Base-by-base conservation (phyloP, 2,888 invertebrate genomes). In the Tortrix viridana region DNA sequence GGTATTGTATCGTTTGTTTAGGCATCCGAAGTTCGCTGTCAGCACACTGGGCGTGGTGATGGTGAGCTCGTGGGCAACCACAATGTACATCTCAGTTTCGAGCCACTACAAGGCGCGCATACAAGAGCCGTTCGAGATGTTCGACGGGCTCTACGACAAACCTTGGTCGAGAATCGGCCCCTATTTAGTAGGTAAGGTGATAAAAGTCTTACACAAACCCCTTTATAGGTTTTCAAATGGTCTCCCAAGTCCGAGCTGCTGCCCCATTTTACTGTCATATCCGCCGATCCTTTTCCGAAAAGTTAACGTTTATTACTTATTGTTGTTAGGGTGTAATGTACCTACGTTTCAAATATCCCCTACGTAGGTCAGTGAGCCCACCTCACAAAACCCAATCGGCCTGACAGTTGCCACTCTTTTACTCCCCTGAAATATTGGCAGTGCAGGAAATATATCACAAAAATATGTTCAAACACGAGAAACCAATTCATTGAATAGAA, bases 101-200 rank as follows among this genome's bases (percentile, higher is more conserved):
- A 94, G 95, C 82, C 94, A 96, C 73, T 96, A 96, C 80, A 93
- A 94, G 54, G 95, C 95, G 52, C 92, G 95, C 70, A 95, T 97
- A 63, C 95, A 96, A 71, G 95, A 96, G 75, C 96, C 97, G 0
- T 96, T 97, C 74, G 96, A 96, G 69, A 94, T 96, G 76, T 96
- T 97, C 82, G 96, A 96, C 84, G 94, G 95, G 69, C 88, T 97
- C 6, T 97, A 97, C 80, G 96, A 96, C 84, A 97, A 96, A 75
- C 97, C 97, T 7, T 97, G 97, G 96, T 93, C 96, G 67, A 93
- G 97, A 74, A 94, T 96, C 22, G 96, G 96, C 7, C 95, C 96
- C 9, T 97, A 96, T 81, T 93, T 97, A 76, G 91, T 97, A 54
- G 97, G 96, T 94, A 82, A 92, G 89, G 74, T 26, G 19, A 66